These are phyloP conservation scores for Platalea minor DNA, from an alignment of 2,797 vertebrate genomes.

Conservation along the genomic window DNA sequence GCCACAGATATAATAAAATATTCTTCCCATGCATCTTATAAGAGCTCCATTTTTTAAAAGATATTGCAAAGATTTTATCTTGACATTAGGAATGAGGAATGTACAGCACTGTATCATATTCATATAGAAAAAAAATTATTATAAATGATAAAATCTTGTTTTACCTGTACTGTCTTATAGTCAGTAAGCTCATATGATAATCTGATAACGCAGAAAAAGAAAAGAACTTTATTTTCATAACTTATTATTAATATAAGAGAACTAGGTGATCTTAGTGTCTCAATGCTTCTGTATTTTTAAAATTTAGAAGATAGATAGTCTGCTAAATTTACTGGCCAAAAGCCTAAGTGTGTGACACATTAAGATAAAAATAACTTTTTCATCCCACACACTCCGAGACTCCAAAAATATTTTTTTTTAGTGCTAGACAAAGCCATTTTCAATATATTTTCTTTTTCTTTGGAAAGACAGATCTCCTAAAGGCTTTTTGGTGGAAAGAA, in stretches of 20 bases:
- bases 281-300: not conserved
- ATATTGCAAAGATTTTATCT: not conserved
- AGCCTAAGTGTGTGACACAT: not conserved
- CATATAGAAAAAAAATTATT: not conserved
- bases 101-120: not conserved
- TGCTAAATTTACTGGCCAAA: not conserved
- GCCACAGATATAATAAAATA: not conserved
- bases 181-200: not conserved
- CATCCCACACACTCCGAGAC: not conserved
- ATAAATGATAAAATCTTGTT: not conserved
- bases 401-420: not conserved
- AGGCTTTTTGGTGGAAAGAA: not conserved
- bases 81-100: not conserved
- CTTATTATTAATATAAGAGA: not conserved
- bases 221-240: not conserved
- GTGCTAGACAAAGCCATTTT: not conserved
- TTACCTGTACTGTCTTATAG: not conserved
- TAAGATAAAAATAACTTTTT: not conserved
- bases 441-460: not conserved
- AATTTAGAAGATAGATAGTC: not conserved
- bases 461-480: not conserved
- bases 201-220: not conserved
- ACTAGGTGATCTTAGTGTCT: not conserved
- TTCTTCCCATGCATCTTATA: not conserved
- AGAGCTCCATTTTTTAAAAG: not conserved